These are phyloP conservation scores for Anguilla pacifica DNA, from an alignment of 2,797 vertebrate genomes.

Conservation along the genomic window DNA sequence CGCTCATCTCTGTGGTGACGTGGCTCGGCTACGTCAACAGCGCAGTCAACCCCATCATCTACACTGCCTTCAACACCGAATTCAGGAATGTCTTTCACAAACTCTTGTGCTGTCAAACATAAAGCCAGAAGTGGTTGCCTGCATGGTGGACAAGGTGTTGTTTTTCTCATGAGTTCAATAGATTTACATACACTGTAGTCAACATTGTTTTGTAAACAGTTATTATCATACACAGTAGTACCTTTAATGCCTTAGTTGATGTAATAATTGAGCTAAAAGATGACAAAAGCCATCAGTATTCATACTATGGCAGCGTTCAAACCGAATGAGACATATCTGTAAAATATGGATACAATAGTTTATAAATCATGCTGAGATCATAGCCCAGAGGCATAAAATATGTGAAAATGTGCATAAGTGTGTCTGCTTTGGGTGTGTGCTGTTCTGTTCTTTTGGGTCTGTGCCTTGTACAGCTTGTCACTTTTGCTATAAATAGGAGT, in stretches of 20 bases:
- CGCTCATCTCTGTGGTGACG: constrained; percentile 72
- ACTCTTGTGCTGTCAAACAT: constrained; percentile 65
- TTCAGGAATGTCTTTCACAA: constrained; percentile 75
- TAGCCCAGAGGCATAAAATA: constrained; percentile 63
- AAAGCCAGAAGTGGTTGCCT: constrained; percentile 21
- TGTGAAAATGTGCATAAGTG: constrained; percentile 45
- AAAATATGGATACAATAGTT: constrained; percentile 43
- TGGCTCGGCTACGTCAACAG: constrained; percentile 78
- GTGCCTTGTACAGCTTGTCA: constrained; percentile 13
- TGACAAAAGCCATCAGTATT: neutral
- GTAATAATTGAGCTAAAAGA: constrained; percentile 30
- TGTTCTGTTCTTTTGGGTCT: constrained; percentile 18
- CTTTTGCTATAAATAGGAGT: neutral
- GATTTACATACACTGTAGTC: constrained; percentile 16
- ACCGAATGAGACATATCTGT: constrained; percentile 26
- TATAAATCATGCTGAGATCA: constrained; percentile 42
- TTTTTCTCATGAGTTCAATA: neutral
- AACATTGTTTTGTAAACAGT: constrained; percentile 15
- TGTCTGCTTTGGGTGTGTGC: constrained; percentile 42
- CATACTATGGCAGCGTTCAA: constrained; percentile 17
- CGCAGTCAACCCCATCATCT: constrained; percentile 74
- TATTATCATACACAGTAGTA: constrained; percentile 10
- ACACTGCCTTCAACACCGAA: constrained; percentile 71
- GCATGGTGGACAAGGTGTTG: neutral
- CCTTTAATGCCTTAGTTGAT: constrained; percentile 49